Conservation (phyloP, 2,888 invertebrate species). For the Hetaerina titia region DNA sequence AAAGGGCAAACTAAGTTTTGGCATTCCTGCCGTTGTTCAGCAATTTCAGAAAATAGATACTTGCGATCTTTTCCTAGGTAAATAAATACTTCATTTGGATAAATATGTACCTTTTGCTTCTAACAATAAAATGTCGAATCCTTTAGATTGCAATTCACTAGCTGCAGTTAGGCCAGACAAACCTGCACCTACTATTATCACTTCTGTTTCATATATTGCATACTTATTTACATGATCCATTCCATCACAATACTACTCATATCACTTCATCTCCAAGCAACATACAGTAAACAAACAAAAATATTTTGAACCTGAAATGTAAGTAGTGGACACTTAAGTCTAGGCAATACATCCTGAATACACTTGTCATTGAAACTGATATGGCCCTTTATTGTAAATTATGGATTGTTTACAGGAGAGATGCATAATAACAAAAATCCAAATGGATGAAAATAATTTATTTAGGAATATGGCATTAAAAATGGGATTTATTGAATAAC, state of each 20-base stretch:
- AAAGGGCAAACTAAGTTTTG: neutral
- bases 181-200: slow-evolving; percentile 51
- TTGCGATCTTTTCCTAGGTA: neutral
- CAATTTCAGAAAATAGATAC: neutral
- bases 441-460: slow-evolving; percentile 60
- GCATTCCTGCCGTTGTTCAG: neutral
- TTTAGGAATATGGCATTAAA: slow-evolving; percentile 6
- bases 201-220: slow-evolving; percentile 21
- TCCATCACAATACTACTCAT: neutral
- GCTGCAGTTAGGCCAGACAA: slow-evolving; percentile 49
- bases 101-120: slow-evolving; percentile 34
- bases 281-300: neutral
- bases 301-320: neutral
- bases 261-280: neutral
- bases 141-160: neutral
- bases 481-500: neutral
- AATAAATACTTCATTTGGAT: neutral
- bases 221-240: neutral
- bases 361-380: neutral
- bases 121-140: slow-evolving; percentile 6
- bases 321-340: neutral
- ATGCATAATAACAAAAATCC: neutral
- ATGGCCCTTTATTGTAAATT: neutral
- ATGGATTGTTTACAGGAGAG: neutral
- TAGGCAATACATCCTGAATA: too few species aligned